A percentile compares a stretch with the other conserved stretches of the same genome.
Conservation (phyloP, 2,888 invertebrate species). For the Pherbina coryleti region DNA sequence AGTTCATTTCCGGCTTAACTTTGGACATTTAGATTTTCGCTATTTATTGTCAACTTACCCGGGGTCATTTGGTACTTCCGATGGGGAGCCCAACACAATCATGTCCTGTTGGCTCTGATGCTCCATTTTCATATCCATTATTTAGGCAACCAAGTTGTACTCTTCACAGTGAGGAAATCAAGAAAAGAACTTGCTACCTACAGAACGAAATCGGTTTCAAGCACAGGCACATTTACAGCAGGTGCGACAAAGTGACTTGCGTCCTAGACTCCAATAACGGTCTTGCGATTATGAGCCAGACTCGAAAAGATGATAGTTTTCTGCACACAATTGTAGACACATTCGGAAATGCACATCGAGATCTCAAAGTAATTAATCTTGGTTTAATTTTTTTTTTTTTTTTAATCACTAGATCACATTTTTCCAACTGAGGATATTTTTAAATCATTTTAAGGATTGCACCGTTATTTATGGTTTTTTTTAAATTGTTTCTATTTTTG, state of each 20-base stretch:
- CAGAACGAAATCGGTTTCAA: background rate
- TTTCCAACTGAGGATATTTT: background rate
- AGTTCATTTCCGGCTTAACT: too few species aligned
- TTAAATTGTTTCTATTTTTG: background rate
- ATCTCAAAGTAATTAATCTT: background rate
- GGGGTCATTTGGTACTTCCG: conserved; percentile 94
- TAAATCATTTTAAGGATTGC: background rate
- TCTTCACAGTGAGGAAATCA: background rate
- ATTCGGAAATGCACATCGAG: background rate
- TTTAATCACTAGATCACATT: background rate
- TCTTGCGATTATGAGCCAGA: background rate
- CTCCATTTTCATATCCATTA: conserved; percentile 67
- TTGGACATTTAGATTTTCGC: too few species aligned
- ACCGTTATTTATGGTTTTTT: background rate
- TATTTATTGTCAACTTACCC: conserved; percentile 75
- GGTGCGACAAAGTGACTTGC: conserved; percentile 11
- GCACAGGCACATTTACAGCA: conserved; percentile 19
- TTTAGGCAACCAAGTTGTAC: conserved; percentile 4
- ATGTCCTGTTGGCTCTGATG: conserved; percentile 75
- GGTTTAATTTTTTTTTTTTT: background rate
- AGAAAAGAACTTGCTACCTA: conserved; percentile 16
- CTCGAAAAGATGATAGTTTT: too few species aligned
- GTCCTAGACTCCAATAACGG: background rate
- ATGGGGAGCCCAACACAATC: conserved; percentile 82
- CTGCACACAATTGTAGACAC: background rate